Conservation (phyloP, 2,797 vertebrate genomes). For the Brachyrhaphis roseni region DNA sequence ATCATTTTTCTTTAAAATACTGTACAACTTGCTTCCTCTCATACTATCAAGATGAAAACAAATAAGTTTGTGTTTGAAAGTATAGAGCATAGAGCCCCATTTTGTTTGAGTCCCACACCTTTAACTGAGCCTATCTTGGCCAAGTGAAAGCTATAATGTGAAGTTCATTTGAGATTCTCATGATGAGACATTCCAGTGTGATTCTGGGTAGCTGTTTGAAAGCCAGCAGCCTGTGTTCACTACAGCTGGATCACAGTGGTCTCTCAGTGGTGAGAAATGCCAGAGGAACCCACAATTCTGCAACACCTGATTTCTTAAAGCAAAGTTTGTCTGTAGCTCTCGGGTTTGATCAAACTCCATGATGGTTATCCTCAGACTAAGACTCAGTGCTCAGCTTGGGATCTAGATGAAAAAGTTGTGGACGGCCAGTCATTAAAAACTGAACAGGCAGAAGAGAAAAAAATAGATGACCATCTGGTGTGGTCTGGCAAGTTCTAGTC, state of each 20-base stretch:
- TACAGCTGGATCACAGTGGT: constrained; percentile 53
- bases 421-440: constrained; percentile 46
- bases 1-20: constrained; percentile 12
- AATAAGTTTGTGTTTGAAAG: constrained; percentile 32
- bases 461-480: constrained; percentile 48
- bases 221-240: constrained; percentile 40
- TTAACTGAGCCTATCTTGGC: constrained; percentile 40
- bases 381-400: constrained; percentile 32
- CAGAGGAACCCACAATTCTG: constrained; percentile 63
- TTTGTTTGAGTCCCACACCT: constrained; percentile 44
- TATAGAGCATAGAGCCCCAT: constrained; percentile 21
- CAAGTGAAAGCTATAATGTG: constrained; percentile 57
- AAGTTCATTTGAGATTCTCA: constrained; percentile 58
- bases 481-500: constrained; percentile 39
- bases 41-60: neutral
- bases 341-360: constrained; percentile 70
- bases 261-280: constrained; percentile 69
- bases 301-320: constrained; percentile 73
- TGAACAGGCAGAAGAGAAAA: constrained; percentile 36
- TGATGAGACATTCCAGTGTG: constrained; percentile 77
- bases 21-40: neutral
- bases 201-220: constrained; percentile 66
- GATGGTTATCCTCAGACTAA: constrained; percentile 49
- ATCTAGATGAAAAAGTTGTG: constrained; percentile 39
- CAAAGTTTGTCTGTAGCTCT: constrained; percentile 49